Evolutionary conservation across 2,797 vertebrate species (phyloP).

Genomic region (Phyllotis vaccarum): DNA sequence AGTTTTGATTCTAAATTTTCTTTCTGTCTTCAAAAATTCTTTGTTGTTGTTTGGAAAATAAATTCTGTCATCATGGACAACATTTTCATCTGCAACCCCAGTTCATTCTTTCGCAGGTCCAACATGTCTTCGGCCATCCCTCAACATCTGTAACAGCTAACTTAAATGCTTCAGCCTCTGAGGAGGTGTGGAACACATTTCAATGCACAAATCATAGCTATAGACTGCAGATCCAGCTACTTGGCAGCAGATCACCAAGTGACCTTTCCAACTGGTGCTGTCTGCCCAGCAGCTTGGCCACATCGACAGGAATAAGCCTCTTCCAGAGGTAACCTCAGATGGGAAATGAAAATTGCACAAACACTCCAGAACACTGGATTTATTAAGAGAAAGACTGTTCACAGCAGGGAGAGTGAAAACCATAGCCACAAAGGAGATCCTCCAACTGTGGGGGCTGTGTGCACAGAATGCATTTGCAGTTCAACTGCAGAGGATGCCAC

Average conservation of each 20-base stretch:
- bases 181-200: conserved; percentile 83
- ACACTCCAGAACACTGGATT: conserved; percentile 73
- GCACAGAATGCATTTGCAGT: conserved; percentile 6
- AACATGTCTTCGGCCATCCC: conserved; percentile 78
- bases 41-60: conserved; percentile 77
- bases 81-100: conserved; percentile 69
- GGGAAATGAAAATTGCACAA: conserved; percentile 80
- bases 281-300: conserved; percentile 85
- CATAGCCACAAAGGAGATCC: background rate
- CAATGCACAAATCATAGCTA: conserved; percentile 71
- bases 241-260: conserved; percentile 85
- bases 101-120: conserved; percentile 79
- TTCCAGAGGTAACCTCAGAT: conserved; percentile 69
- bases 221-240: conserved; percentile 84
- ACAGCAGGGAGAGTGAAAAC: conserved; percentile 55
- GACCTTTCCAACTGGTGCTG: conserved; percentile 89
- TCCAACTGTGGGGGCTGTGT: background rate
- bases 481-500: background rate
- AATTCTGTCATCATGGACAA: conserved; percentile 71
- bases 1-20: conserved; percentile 13
- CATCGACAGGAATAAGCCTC: conserved; percentile 85
- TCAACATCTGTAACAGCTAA: conserved; percentile 87
- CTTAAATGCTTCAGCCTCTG: conserved; percentile 84
- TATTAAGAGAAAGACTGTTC: conserved; percentile 77
- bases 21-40: conserved; percentile 77